These are phyloP conservation scores for Geodia barretti DNA, from an alignment of 37 sponge, comb jelly and placozoan species.

Conservation along the genomic window DNA sequence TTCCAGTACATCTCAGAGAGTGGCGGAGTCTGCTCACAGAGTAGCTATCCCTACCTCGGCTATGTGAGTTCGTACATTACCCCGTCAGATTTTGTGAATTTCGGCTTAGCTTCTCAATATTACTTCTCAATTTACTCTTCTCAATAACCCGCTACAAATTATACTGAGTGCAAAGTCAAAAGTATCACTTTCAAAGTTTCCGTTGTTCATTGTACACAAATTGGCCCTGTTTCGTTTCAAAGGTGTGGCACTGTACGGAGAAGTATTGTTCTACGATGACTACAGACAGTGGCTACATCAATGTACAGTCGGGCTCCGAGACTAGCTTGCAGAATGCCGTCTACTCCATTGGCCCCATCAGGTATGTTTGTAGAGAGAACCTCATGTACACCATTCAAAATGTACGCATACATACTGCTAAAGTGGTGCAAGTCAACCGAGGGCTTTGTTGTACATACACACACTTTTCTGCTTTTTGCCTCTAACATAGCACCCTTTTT, in stretches of 20 bases:
- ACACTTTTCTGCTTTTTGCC: no score
- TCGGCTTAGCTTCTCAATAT: no score
- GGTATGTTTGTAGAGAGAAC: background rate
- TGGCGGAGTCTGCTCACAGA: conserved; percentile 71
- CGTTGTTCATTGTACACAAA: background rate
- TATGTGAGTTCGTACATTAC: conserved; percentile 30
- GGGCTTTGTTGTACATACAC: no score
- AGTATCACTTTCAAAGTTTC: background rate
- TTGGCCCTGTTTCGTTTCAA: background rate
- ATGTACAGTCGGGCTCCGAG: background rate
- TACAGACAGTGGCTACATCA: background rate
- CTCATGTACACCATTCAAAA: no score
- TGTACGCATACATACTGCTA: no score
- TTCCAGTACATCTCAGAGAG: conserved; percentile 75
- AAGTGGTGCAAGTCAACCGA: no score
- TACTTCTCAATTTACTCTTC: no score
- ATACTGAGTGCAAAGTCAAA: no score
- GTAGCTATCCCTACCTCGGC: conserved; percentile 80
- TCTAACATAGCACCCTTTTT: no score
- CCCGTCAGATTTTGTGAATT: no score
- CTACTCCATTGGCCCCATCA: background rate
- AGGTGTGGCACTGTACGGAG: conserved; percentile 32
- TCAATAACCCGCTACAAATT: no score
- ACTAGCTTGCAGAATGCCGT: background rate
- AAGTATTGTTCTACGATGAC: background rate